phyloP scores from a whole-genome alignment of 35 echinoderm and acorn worm species.

The Nesometra sesokonis region DNA sequence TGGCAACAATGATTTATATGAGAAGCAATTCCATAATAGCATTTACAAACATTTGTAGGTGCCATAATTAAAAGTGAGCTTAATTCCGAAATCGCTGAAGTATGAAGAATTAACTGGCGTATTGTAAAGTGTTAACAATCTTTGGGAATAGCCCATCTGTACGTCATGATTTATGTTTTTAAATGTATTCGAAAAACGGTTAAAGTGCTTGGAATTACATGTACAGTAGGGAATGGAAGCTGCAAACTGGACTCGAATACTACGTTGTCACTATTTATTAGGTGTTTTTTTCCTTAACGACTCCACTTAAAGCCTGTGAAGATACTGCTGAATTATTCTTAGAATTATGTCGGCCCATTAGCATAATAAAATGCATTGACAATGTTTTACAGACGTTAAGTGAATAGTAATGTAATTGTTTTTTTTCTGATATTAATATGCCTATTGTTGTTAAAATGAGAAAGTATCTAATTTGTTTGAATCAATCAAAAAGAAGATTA shows the following conservation, averaged over 20 bases:
- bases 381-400: not conserved
- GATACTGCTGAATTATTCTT: not conserved
- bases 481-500: not conserved
- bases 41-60: not conserved
- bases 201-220: not conserved
- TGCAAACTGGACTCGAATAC: not conserved
- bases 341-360: not conserved
- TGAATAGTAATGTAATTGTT: not conserved
- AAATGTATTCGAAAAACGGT: not conserved
- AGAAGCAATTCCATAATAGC: not conserved
- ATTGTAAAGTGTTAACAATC: constrained; percentile 1
- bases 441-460: not conserved
- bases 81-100: not conserved
- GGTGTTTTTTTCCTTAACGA: not conserved
- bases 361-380: not conserved
- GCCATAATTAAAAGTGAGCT: not conserved
- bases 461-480: not conserved
- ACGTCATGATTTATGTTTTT: not conserved
- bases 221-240: not conserved
- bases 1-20: not conserved
- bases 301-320: not conserved
- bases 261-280: not conserved
- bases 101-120: not conserved
- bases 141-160: not conserved
- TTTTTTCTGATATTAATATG: not conserved